phyloP scores from a whole-genome alignment of 1,140 invertebrate genomes.

The Drosophila virilis region DNA sequence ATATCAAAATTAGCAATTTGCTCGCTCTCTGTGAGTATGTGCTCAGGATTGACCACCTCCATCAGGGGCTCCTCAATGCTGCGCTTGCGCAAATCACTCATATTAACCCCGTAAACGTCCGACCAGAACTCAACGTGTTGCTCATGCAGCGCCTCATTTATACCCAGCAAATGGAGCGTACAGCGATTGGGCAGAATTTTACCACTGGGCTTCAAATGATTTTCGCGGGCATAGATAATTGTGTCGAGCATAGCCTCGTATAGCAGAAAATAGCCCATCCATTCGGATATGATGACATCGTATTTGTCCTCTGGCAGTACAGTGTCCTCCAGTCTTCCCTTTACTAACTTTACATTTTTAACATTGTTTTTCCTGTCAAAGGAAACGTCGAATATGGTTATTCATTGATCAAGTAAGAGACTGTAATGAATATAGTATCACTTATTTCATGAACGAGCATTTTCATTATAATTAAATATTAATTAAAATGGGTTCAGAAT shows the following conservation, averaged over 20 bases:
- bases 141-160: constrained; percentile 91
- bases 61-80: constrained; percentile 95
- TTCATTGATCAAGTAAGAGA: no score
- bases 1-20: constrained; percentile 91
- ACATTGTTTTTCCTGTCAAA: constrained; percentile 87
- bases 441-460: not conserved
- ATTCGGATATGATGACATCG: constrained; percentile 98
- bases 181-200: constrained; percentile 95
- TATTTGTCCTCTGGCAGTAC: constrained; percentile 92
- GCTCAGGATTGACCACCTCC: constrained; percentile 91
- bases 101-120: constrained; percentile 98
- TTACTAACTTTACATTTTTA: constrained; percentile 87
- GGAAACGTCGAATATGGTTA: no score
- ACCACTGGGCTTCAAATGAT: constrained; percentile 90
- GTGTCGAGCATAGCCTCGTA: constrained; percentile 99
- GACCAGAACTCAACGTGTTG: constrained; percentile 95
- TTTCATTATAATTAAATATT: no score
- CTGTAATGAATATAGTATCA: not conserved
- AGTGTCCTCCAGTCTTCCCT: constrained; percentile 96
- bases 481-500: no score
- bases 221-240: constrained; percentile 95
- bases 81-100: constrained; percentile 96
- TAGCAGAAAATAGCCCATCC: constrained; percentile 99
- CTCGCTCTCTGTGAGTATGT: constrained; percentile 90
- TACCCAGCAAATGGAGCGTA: constrained; percentile 94